phyloP scores from a whole-genome alignment of 64 coral and sea anemone species.

The Acropora yongei region DNA sequence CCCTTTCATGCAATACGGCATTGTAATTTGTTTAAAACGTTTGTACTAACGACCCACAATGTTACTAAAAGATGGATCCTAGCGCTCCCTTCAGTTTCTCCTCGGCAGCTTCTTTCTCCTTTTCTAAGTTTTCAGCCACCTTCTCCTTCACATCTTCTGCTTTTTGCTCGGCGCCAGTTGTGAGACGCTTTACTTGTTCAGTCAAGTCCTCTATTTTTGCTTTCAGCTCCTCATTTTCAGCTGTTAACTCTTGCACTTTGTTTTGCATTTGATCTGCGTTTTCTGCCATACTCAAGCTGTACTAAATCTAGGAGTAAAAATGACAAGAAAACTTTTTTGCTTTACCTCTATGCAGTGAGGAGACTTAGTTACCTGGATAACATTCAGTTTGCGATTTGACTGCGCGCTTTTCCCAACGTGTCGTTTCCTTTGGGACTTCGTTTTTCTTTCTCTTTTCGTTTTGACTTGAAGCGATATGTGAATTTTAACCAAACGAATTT shows the following conservation, averaged over 20 bases:
- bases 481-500: too few species aligned
- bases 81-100: not conserved
- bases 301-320: not conserved
- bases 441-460: too few species aligned
- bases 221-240: not conserved
- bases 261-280: not conserved
- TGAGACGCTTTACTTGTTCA: not conserved
- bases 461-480: too few species aligned
- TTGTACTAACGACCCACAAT: not conserved
- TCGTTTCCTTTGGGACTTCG: too few species aligned
- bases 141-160: not conserved
- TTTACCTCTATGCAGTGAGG: too few species aligned
- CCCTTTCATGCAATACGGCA: too few species aligned
- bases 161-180: not conserved
- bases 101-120: not conserved
- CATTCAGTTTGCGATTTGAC: too few species aligned
- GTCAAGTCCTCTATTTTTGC: not conserved
- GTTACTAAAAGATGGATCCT: not conserved
- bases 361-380: too few species aligned
- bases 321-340: too few species aligned
- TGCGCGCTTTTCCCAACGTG: too few species aligned
- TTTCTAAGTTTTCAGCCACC: not conserved
- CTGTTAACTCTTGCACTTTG: not conserved
- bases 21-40: too few species aligned
- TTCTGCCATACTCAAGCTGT: conserved; percentile 18